These are phyloP conservation scores for Salvelinus alpinus DNA, from an alignment of 2,113 vertebrate genomes.

Conservation along the genomic window DNA sequence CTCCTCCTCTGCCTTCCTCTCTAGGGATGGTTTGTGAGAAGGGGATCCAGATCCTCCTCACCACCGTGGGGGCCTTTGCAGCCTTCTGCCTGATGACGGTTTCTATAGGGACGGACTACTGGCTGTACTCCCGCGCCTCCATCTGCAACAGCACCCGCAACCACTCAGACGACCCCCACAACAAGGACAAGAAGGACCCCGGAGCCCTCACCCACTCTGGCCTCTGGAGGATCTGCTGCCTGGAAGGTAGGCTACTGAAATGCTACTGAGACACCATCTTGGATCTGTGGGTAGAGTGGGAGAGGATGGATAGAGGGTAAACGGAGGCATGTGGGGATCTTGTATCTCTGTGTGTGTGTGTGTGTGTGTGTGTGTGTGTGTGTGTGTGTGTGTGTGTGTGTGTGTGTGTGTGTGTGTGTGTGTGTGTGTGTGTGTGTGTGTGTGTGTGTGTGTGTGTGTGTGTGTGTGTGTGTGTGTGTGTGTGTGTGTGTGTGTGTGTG, in stretches of 20 bases:
- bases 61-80: slow-evolving; percentile 90
- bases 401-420: no score
- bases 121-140: slow-evolving; percentile 89
- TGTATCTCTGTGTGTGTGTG: no score
- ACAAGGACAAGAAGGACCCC: slow-evolving; percentile 87
- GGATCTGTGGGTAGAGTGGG: not conserved
- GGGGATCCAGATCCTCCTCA: slow-evolving; percentile 90
- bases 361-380: no score
- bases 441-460: no score
- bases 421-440: no score
- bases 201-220: slow-evolving; percentile 92
- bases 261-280: not conserved
- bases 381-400: no score
- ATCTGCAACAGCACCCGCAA: slow-evolving; percentile 92
- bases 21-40: slow-evolving; percentile 89
- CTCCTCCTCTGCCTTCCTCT: slow-evolving; percentile 51
- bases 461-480: no score
- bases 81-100: slow-evolving; percentile 96
- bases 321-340: no score
- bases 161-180: slow-evolving; percentile 79
- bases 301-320: no score
- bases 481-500: no score
- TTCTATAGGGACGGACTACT: slow-evolving; percentile 94
- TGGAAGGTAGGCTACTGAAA: slow-evolving; percentile 79
- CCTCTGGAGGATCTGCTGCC: slow-evolving; percentile 92